Evolutionary conservation across 1,140 invertebrate species (phyloP).

Genomic region (Thaumetopoea pityocampa): DNA sequence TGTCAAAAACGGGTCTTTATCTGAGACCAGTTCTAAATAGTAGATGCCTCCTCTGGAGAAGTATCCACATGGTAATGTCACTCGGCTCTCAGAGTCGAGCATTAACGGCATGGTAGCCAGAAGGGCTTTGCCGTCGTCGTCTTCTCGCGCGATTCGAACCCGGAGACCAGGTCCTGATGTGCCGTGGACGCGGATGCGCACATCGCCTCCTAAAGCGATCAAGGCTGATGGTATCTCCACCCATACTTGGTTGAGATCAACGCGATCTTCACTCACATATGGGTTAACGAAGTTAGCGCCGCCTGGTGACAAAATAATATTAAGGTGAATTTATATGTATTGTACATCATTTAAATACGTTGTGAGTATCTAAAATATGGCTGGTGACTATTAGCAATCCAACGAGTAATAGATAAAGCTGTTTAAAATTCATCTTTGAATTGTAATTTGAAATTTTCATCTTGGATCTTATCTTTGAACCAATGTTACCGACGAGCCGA

Average conservation of each 20-base stretch:
- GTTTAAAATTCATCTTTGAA: too few species aligned
- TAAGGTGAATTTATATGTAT: conserved; percentile 22
- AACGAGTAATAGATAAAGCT: too few species aligned
- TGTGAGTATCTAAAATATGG: too few species aligned
- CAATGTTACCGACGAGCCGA: too few species aligned
- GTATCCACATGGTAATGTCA: conserved; percentile 82
- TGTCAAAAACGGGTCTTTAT: conserved; percentile 64
- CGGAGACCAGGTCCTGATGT: conserved; percentile 44
- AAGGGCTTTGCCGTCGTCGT: conserved; percentile 78
- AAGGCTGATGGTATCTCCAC: conserved; percentile 77
- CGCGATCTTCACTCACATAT: conserved; percentile 46
- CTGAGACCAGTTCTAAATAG: conserved; percentile 55
- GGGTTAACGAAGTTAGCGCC: conserved; percentile 55
- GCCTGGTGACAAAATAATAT: conserved; percentile 37
- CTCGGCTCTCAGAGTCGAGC: conserved; percentile 65
- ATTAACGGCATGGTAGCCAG: conserved; percentile 80
- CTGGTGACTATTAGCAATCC: too few species aligned
- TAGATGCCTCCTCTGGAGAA: conserved; percentile 80
- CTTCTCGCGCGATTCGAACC: conserved; percentile 62
- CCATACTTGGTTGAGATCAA: conserved; percentile 66
- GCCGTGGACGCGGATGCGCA: conserved; percentile 76
- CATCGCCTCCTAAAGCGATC: conserved; percentile 80
- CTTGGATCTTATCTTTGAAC: too few species aligned
- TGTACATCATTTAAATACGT: too few species aligned
- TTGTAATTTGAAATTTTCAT: too few species aligned